Conservation (phyloP, 2,113 vertebrate genomes). For the Psephotus haematonotus region DNA sequence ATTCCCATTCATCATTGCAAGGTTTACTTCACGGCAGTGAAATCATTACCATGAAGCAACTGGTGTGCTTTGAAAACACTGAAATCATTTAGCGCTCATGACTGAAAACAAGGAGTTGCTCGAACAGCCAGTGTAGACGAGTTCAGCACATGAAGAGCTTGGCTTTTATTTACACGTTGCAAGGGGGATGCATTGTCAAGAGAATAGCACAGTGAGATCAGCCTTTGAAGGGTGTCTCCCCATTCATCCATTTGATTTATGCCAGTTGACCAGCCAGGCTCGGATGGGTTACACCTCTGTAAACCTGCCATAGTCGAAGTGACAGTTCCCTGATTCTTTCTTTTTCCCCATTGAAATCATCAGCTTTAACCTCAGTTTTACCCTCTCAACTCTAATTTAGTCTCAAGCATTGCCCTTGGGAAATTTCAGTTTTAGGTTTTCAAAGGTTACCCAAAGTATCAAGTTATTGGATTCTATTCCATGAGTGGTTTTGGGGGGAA, state of each 20-base stretch:
- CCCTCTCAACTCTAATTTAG: not conserved
- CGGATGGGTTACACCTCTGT: not conserved
- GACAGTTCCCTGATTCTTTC: not conserved
- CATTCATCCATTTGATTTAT: not conserved
- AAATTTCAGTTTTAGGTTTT: not conserved
- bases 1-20: not conserved
- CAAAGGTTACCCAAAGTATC: not conserved
- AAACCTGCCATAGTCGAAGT: not conserved
- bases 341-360: not conserved
- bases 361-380: not conserved
- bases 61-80: not conserved
- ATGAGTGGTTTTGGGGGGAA: rapidly evolving
- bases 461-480: not conserved
- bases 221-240: not conserved
- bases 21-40: not conserved
- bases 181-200: not conserved
- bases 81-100: not conserved
- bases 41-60: not conserved
- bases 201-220: not conserved
- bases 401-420: not conserved
- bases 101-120: not conserved
- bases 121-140: not conserved
- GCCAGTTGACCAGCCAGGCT: not conserved
- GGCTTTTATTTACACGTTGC: not conserved
- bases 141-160: not conserved